Evolutionary conservation across 2,113 vertebrate genomes (phyloP), one percentile per base, ranked within the genome.

Genomic region (Tyto alba): DNA sequence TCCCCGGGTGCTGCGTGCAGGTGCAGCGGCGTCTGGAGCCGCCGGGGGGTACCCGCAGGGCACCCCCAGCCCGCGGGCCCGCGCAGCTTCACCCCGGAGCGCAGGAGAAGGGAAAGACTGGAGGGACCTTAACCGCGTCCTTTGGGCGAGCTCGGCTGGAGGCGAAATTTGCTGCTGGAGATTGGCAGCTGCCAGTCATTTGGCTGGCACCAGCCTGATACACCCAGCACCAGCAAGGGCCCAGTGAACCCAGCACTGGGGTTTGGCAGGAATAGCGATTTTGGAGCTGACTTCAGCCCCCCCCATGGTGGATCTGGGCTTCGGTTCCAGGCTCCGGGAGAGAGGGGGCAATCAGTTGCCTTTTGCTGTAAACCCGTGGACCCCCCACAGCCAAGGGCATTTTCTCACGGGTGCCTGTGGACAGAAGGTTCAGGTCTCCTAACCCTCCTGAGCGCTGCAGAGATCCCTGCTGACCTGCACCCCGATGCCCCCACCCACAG

Each of bases 401-500:
- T 62, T 59, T 29, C 19, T 38, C 15, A 48, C 21, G 2, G 50
- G 7, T 36, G 26, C 29, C 6, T 76, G 64, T 36, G 17, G 36
- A 78, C 56, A 40, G 43, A 26, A 3, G 2, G 34, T 30, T 55
- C 0, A 0, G 45, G 63, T 53, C 15, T 62, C 67, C 60, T 10
- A 16, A 19, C 18, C 22, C 0, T 53, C 63, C 38, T 48, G 27
- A 16, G 5, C 1, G 8, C 78, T 50, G 34, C 48, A 73, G 71
- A 75, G 60, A 32, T 52, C 53, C 30, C 36, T 4, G 6, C 29
- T 69, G 21, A 34, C 45, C 50, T 14, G 19, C 38, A 21, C 19
- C 15, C 11, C 0, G 0, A 10, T 59, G 17, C 15, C 10, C 52
- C 38, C 59, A 40, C 21, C 13, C 7, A 1, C 12, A 15, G 32